phyloP scores from a whole-genome alignment of 2,888 invertebrate species.

The Coleophora deauratella region DNA sequence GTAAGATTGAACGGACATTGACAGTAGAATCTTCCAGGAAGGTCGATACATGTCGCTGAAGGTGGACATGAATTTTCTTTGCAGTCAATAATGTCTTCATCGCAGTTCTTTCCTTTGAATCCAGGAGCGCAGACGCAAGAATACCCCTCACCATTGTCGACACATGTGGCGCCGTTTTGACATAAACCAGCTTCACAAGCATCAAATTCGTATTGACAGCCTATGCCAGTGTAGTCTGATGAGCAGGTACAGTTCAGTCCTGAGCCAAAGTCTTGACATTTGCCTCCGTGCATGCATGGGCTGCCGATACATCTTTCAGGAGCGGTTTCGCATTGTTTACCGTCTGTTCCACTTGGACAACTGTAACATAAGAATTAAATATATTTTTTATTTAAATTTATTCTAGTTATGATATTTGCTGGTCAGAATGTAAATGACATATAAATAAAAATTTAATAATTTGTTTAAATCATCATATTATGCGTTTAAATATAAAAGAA shows the following conservation, averaged over 20 bases:
- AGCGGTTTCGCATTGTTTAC: constrained; percentile 97
- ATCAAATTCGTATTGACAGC: constrained; percentile 95
- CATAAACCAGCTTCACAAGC: constrained; percentile 93
- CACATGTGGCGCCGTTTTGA: constrained; percentile 93
- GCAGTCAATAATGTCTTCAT: constrained; percentile 93
- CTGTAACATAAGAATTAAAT: constrained; percentile 44
- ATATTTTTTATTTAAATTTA: too few species aligned
- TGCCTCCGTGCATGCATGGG: constrained; percentile 96
- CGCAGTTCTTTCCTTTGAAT: constrained; percentile 86
- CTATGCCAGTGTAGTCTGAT: constrained; percentile 87
- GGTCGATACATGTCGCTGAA: constrained; percentile 92
- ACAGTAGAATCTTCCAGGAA: constrained; percentile 93
- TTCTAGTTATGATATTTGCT: too few species aligned
- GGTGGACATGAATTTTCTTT: constrained; percentile 96
- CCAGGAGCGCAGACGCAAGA: constrained; percentile 91
- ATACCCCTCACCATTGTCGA: constrained; percentile 89
- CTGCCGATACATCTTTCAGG: constrained; percentile 95
- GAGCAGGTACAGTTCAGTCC: constrained; percentile 96
- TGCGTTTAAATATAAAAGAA: constrained; percentile 9
- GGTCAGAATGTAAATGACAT: not conserved
- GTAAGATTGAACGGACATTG: constrained; percentile 98
- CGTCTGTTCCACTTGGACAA: constrained; percentile 96
- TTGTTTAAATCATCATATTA: not conserved
- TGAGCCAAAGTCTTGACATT: constrained; percentile 96
- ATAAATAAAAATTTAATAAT: not conserved